These are phyloP conservation scores for Alces alces DNA, from an alignment of 2,113 vertebrate species.

Conservation along the genomic window DNA sequence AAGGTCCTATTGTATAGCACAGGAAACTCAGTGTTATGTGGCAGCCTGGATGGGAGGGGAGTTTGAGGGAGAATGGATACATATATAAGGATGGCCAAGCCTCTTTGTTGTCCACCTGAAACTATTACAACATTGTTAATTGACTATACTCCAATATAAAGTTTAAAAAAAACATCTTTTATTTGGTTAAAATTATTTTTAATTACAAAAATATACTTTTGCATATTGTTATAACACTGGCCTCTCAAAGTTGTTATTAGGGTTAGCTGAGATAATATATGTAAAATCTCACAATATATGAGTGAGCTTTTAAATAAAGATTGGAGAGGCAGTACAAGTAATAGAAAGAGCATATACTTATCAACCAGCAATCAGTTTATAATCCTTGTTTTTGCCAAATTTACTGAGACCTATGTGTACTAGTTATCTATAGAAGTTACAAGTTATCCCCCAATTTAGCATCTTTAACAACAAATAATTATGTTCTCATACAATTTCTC, in stretches of 20 bases:
- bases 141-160: background rate
- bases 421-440: background rate
- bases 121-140: background rate
- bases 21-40: background rate
- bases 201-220: background rate
- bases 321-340: background rate
- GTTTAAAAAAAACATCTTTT: background rate
- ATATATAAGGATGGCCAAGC: background rate
- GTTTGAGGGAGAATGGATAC: background rate
- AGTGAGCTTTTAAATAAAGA: background rate
- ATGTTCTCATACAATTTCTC: background rate
- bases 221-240: background rate
- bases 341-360: background rate
- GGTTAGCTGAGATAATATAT: background rate
- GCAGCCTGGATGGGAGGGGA: background rate
- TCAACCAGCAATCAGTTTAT: background rate
- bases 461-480: background rate
- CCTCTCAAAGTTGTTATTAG: background rate
- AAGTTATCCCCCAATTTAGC: background rate
- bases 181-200: constrained; percentile 13
- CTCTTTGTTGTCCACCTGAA: background rate
- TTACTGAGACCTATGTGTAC: background rate
- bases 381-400: background rate
- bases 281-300: background rate
- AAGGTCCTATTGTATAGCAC: background rate